phyloP scores from a whole-genome alignment of 2,113 vertebrate genomes.

The Pterophyllum scalare region DNA sequence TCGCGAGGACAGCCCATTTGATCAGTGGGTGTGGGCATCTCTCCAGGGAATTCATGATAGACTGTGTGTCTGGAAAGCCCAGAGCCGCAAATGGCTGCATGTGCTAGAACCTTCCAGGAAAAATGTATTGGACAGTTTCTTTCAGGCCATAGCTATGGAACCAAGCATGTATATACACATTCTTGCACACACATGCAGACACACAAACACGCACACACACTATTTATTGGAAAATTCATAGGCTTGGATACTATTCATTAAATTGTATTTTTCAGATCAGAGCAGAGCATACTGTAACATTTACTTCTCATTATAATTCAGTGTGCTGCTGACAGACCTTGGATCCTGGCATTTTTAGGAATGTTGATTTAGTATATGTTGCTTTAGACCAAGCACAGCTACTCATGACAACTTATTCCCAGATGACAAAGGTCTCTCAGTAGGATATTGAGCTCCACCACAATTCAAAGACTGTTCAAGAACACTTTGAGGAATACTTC shows the following conservation, averaged over 20 bases:
- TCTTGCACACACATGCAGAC: no score
- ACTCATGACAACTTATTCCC: not conserved
- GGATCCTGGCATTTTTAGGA: not conserved
- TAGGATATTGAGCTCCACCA: no score
- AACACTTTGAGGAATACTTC: no score
- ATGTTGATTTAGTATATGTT: not conserved
- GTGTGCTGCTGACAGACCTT: not conserved
- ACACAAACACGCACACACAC: not conserved
- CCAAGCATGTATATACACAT: no score
- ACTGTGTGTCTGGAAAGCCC: not conserved
- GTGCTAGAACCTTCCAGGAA: not conserved
- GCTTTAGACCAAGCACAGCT: not conserved
- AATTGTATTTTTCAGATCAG: not conserved
- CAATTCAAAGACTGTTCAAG: no score
- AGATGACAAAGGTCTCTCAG: no score
- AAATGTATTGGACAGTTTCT: not conserved
- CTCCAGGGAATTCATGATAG: not conserved
- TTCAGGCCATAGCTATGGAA: not conserved
- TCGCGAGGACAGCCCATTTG: not conserved
- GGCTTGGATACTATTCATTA: not conserved
- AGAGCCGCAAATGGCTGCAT: not conserved
- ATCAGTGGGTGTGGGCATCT: not conserved
- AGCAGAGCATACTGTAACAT: not conserved
- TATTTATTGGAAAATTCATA: no score
- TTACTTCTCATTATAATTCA: not conserved